These are phyloP conservation scores for Eudemis profundana DNA, from an alignment of 2,888 invertebrate genomes.

Conservation along the genomic window DNA sequence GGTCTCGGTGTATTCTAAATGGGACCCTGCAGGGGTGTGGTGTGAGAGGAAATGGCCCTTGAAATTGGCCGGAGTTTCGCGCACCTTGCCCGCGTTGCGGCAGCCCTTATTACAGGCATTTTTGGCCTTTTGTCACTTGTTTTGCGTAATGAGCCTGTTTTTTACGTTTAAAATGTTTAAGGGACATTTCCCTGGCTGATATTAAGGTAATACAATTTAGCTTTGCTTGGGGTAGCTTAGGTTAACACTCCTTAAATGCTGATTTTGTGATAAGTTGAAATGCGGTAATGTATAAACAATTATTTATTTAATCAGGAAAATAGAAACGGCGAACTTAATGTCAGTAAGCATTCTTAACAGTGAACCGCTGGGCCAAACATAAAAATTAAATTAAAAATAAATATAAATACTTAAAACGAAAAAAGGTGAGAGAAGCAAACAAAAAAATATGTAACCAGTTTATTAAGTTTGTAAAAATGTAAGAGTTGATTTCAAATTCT, in stretches of 20 bases:
- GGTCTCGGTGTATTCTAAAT: constrained; percentile 65
- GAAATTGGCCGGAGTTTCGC: constrained; percentile 78
- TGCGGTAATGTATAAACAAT: no score
- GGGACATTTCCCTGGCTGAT: constrained; percentile 12
- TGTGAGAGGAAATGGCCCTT: constrained; percentile 80
- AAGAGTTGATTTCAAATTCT: no score
- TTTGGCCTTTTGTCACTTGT: constrained; percentile 71
- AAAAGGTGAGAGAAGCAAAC: no score
- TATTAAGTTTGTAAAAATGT: no score
- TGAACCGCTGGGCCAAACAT: no score
- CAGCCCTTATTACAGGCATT: constrained; percentile 71
- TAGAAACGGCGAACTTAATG: no score
- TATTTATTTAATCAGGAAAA: no score
- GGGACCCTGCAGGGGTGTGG: constrained; percentile 61
- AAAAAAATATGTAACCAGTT: no score
- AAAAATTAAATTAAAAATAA: no score
- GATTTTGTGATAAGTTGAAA: no score
- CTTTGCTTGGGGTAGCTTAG: neutral
- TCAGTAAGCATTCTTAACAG: no score
- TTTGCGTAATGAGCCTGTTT: constrained; percentile 45
- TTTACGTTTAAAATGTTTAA: constrained; percentile 26
- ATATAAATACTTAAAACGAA: no score
- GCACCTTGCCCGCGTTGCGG: constrained; percentile 78
- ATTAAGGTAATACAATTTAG: neutral
- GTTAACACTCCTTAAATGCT: neutral